Percentiles rank a stretch among this genome's conserved stretches.
phyloP scores from a whole-genome alignment of 2,113 vertebrate genomes.

The Chauna torquata region DNA sequence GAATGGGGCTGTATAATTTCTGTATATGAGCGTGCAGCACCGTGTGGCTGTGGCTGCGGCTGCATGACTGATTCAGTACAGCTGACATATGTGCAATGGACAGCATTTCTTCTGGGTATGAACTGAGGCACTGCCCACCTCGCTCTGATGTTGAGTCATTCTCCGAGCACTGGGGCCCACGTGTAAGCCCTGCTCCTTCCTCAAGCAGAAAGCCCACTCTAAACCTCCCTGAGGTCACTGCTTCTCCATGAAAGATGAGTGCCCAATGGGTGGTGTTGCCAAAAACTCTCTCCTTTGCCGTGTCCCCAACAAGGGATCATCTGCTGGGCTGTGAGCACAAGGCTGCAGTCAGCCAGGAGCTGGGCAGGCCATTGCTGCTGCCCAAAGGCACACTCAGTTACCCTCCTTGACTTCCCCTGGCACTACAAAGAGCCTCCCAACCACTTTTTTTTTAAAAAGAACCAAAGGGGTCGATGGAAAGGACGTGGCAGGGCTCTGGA shows the following conservation, averaged over 20 bases:
- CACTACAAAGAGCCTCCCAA: not conserved
- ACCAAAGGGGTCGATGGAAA: not conserved
- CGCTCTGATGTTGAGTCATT: not conserved
- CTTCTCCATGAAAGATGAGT: not conserved
- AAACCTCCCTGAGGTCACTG: not conserved
- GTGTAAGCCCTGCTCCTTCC: not conserved
- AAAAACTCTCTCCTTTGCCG: not conserved
- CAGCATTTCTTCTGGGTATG: not conserved
- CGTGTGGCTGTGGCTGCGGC: rapidly evolving
- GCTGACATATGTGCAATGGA: not conserved
- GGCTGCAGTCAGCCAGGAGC: not conserved
- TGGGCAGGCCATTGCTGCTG: not conserved
- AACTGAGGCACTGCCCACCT: not conserved
- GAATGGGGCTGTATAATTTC: not conserved
- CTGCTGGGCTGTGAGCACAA: not conserved
- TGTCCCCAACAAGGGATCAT: not conserved
- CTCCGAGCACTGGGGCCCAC: rapidly evolving
- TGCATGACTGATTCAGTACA: rapidly evolving
- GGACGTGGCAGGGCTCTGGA: not conserved
- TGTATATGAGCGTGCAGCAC: not conserved
- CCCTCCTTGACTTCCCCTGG: not conserved
- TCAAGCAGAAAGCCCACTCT: not conserved
- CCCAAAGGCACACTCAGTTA: not conserved
- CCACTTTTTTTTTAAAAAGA: not conserved
- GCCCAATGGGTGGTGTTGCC: rapidly evolving